A percentile compares a stretch with the other conserved stretches of the same genome.
These are phyloP conservation scores for Drosophila novamexicana DNA, from an alignment of 1,140 invertebrate genomes.

Conservation along the genomic window DNA sequence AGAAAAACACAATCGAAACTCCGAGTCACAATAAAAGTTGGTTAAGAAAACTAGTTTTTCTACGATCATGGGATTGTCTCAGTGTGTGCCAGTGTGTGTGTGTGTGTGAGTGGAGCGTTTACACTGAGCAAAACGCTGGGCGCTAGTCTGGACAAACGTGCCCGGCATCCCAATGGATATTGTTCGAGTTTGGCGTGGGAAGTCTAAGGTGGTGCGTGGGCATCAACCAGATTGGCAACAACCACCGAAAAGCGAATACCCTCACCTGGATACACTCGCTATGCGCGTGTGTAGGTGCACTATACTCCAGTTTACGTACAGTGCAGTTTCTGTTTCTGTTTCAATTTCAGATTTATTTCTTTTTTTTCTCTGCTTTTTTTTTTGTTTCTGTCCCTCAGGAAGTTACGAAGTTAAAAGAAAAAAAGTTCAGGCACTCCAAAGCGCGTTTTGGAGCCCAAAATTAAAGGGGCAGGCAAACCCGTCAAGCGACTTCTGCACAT, in stretches of 20 bases:
- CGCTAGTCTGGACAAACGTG: constrained; percentile 61
- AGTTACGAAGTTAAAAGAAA: constrained; percentile 29
- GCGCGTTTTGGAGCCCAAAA: constrained; percentile 38
- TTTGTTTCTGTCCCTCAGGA: constrained; percentile 13
- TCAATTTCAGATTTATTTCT: constrained; percentile 9
- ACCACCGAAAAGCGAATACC: constrained; percentile 14
- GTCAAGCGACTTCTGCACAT: constrained; percentile 80
- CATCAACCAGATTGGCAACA: constrained; percentile 32
- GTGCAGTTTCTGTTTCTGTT: constrained; percentile 28
- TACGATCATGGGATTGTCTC: constrained; percentile 49
- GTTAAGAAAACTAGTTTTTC: constrained; percentile 75
- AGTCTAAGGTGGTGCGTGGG: constrained; percentile 58
- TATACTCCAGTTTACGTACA: constrained; percentile 37
- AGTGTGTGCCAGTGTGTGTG: constrained; percentile 24
- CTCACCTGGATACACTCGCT: not conserved
- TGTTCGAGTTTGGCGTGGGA: constrained; percentile 55
- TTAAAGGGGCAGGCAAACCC: constrained; percentile 62
- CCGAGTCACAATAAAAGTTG: constrained; percentile 74
- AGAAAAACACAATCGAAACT: constrained; percentile 63
- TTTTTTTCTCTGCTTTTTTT: not conserved
- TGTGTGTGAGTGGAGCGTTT: constrained; percentile 23
- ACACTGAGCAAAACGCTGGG: constrained; percentile 67
- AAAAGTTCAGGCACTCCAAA: constrained; percentile 31
- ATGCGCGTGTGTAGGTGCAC: constrained; percentile 1
- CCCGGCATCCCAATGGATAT: constrained; percentile 57